These are phyloP conservation scores for Alcis repandata DNA, from an alignment of 2,888 invertebrate species.

Conservation along the genomic window DNA sequence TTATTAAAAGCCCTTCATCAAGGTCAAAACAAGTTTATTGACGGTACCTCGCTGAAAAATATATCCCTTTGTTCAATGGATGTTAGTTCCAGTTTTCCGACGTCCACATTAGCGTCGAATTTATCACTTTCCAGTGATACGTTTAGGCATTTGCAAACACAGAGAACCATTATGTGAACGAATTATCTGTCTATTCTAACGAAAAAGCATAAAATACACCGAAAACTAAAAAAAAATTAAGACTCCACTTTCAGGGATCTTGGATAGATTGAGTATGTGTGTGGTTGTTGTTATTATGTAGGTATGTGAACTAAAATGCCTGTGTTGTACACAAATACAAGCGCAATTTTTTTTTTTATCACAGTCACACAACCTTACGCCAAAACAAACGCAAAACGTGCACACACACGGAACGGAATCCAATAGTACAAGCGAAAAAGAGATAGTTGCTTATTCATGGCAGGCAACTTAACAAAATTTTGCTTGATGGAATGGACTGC, in stretches of 20 bases:
- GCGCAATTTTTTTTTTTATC: background rate
- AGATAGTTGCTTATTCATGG: background rate
- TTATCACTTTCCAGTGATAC: slow-evolving; percentile 88
- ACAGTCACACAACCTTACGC: background rate
- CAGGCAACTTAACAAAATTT: background rate
- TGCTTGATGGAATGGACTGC: too few species aligned
- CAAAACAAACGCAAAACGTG: background rate
- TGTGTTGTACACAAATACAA: slow-evolving; percentile 8
- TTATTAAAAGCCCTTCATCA: slow-evolving; percentile 67
- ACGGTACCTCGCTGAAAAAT: slow-evolving; percentile 89
- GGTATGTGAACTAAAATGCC: background rate
- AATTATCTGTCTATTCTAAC: slow-evolving; percentile 53
- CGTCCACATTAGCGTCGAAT: slow-evolving; percentile 84
- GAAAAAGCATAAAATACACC: slow-evolving; percentile 71
- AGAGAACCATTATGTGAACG: slow-evolving; percentile 82
- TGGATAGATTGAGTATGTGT: slow-evolving; percentile 9
- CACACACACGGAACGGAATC: background rate
- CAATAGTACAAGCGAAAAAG: background rate
- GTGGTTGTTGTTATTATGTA: slow-evolving; percentile 9
- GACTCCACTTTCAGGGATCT: slow-evolving; percentile 38
- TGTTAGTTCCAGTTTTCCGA: slow-evolving; percentile 86
- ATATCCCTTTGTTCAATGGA: slow-evolving; percentile 87
- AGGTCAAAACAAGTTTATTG: slow-evolving; percentile 81
- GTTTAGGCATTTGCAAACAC: slow-evolving; percentile 92
- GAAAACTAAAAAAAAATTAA: slow-evolving; percentile 59